Evolutionary conservation across 2,113 vertebrate species (phyloP).

Genomic region (Suncus etruscus): DNA sequence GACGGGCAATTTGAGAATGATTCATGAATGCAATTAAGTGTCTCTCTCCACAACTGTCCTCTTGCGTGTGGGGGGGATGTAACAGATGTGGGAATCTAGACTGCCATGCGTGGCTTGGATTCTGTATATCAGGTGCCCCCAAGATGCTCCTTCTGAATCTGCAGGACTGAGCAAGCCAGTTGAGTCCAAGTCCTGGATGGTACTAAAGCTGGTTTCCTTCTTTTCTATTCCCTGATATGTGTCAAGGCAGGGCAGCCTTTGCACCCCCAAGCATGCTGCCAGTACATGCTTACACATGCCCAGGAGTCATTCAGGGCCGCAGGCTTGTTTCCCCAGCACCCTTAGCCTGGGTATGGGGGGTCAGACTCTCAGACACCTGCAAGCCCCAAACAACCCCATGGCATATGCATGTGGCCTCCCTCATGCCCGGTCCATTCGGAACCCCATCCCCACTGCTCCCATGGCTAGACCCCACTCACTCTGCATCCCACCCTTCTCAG

Average conservation of each 20-base stretch:
- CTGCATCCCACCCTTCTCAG: neutral
- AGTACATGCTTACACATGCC: neutral
- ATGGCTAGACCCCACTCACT: neutral
- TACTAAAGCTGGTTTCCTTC: neutral
- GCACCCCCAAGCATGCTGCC: neutral
- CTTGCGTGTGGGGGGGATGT: neutral
- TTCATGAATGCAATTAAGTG: conserved; percentile 43
- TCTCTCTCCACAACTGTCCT: neutral
- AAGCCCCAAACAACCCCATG: neutral
- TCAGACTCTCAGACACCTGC: neutral
- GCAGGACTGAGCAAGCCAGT: neutral
- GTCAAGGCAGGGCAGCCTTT: neutral
- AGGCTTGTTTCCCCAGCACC: neutral
- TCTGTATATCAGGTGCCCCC: neutral
- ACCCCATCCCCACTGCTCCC: neutral
- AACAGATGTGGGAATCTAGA: neutral
- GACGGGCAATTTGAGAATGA: conserved; percentile 57
- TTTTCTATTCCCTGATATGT: neutral
- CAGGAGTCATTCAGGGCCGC: neutral
- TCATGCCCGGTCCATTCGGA: no score
- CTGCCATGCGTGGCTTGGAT: neutral
- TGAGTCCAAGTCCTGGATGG: neutral
- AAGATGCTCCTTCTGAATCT: neutral
- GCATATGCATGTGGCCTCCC: neutral
- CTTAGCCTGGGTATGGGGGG: neutral